Evolutionary conservation across 2,113 vertebrate species (phyloP).

Genomic region (Girardinichthys multiradiatus): DNA sequence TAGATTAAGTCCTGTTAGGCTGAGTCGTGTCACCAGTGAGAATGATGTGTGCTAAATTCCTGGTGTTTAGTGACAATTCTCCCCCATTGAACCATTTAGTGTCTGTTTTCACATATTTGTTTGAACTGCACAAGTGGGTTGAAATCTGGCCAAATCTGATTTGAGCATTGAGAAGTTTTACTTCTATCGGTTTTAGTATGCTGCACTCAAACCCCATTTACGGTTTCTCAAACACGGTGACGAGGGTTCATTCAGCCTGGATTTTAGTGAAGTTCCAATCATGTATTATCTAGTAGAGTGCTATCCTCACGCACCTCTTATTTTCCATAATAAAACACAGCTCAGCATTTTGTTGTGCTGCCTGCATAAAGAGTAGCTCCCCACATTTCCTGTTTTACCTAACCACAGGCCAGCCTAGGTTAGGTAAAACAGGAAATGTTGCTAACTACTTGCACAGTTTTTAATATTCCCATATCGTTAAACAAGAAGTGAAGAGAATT

Average conservation of each 20-base stretch:
- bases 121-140: conserved; percentile 9
- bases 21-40: too few species aligned
- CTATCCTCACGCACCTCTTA: conserved; percentile 54
- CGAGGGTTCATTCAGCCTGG: conserved; percentile 45
- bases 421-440: conserved; percentile 35
- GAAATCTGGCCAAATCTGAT: conserved; percentile 25
- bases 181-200: conserved; percentile 58
- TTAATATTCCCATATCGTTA: conserved; percentile 29
- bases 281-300: conserved; percentile 58
- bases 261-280: conserved; percentile 58
- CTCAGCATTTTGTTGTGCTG: conserved; percentile 67
- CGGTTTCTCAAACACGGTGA: conserved; percentile 57
- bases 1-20: too few species aligned
- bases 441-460: conserved; percentile 16
- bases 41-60: too few species aligned
- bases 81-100: neutral
- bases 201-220: conserved; percentile 68
- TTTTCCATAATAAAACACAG: conserved; percentile 75
- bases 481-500: conserved; percentile 28
- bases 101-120: conserved; percentile 27
- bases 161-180: conserved; percentile 39
- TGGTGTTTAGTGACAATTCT: neutral
- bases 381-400: too few species aligned
- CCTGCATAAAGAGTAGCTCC: conserved; percentile 59
- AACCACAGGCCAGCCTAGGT: conserved; percentile 57